Percentiles rank a stretch among this genome's conserved stretches.
phyloP scores from a whole-genome alignment of 2,113 vertebrate genomes.

The Corynorhinus townsendii region DNA sequence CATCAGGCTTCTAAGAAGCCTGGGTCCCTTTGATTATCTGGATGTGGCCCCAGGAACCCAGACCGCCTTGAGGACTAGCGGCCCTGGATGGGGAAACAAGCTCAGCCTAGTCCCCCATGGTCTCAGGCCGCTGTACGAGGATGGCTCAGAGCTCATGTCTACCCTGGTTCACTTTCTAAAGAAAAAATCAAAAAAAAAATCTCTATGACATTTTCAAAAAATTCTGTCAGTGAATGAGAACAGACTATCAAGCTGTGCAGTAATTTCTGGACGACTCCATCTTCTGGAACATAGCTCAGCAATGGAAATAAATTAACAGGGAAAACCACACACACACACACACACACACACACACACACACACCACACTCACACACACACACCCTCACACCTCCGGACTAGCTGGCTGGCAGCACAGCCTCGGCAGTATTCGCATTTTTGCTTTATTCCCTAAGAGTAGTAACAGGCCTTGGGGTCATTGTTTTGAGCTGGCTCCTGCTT shows the following conservation, averaged over 20 bases:
- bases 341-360: no score
- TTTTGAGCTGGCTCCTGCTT: background rate
- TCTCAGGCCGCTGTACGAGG: background rate
- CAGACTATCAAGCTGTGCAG: background rate
- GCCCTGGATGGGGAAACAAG: rapidly evolving
- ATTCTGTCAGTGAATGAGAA: background rate
- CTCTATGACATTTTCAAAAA: background rate
- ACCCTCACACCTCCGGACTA: background rate
- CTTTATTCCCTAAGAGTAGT: constrained; percentile 18
- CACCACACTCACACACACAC: no score
- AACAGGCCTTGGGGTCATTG: background rate
- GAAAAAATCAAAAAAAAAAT: background rate
- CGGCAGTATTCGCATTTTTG: background rate
- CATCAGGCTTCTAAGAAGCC: background rate
- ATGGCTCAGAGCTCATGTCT: background rate
- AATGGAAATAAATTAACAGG: background rate
- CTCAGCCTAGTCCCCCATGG: no score
- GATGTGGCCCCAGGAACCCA: background rate
- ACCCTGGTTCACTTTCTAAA: background rate
- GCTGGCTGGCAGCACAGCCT: background rate
- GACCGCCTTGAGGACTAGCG: background rate
- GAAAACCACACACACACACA: background rate
- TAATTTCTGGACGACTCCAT: background rate
- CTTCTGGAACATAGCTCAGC: background rate
- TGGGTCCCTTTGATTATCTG: background rate